Base-by-base conservation (phyloP, 2,888 invertebrate species). In the Hydrotaea cyrtoneurina region DNA sequence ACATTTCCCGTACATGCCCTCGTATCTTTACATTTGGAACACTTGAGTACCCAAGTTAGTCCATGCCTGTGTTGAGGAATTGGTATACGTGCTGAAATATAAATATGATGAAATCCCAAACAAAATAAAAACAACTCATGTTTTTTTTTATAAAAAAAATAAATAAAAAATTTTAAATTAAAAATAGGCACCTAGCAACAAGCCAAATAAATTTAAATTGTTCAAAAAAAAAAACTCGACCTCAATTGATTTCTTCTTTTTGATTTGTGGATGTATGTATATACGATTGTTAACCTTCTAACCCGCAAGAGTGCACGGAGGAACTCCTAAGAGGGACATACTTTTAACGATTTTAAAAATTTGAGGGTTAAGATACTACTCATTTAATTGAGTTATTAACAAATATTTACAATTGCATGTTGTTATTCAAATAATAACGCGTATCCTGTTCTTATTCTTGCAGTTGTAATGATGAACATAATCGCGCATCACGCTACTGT, bases 381-480 rank as follows among this genome's bases (percentile, higher is more conserved):
- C 39, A 39, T 39, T 39, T 39, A 50, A 0, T n/a, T n/a, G n/a
- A n/a, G 50, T n/a, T 50, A 50, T 13, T n/a, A n/a, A 50, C 50
- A 43, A 43, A 43, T 43, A 5, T 36, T 8, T 11, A 43, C 5
- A 11, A 43, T 43, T 36, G n/a, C n/a, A n/a, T 36, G 36, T 31
- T 31, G 31, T 31, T 31, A 31, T 31, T 31, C 31, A 31, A 31
- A 31, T 31, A 31, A 31, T 4, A 31, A 31, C 31, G 2, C 31
- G 7, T 31, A 31, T 31, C 23, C 11, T 85, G 80, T 50, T 64
- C 53, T 72, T 31, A 46, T 13, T 78, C 15, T 88, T 89, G 10
- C 87, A 91, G 91, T 78, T 91, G 89, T 85, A 89, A 90, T 88
- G 92, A 92, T 86, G 92, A 92, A 84, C 86, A 89, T 83, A 90